Base-by-base conservation (phyloP, 37 sponge, comb jelly and placozoan genomes). In the Haliclona indistincta region DNA sequence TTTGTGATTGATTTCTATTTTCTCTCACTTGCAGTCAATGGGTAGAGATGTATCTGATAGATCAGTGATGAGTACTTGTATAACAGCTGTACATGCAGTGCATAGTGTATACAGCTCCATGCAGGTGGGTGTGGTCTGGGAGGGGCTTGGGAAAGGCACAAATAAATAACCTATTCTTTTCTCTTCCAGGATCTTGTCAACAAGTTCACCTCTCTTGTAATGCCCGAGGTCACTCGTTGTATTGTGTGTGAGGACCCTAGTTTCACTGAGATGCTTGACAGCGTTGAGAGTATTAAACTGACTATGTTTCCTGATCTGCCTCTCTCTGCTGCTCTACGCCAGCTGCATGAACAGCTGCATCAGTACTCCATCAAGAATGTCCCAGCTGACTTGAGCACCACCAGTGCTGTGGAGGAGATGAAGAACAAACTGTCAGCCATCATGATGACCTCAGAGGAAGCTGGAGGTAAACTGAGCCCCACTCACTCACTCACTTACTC, bases 211-310 rank as follows among this genome's bases (percentile, higher is more conserved):
- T 52, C 53, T 5, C 64, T 72, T 15, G 65, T 87, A 0, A 60
- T 86, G 1, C 89, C 93, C 1, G 73, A 79, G 33, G 83, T 79
- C 26, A 44, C 87, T 33, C 70, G 87, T 61, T 52, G 54, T 43
- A 40, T 92, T 17, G 70, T 92, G 36, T 61, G 56, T 25, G 89
- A 92, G 43, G 88, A 92, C 22, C 67, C 73, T 49, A 63, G 78
- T 33, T 78, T 74, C 32, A 56, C 84, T 67, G 86, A 75, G 30
- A 84, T 84, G 85, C 17, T 89, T 40, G 81, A 89, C 45, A 52
- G 33, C 23, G 61, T 89, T 3, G 32, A 74, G 55, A 68, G 23
- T 63, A 74, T 84, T 73, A 80, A 69, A 1, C 60, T 84, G 38
- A 42, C 75, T 26, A 70, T 60, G 17, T 79, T 76, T 45, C 85